These are phyloP conservation scores for Heliothis peltigera DNA, from an alignment of 2,888 invertebrate genomes.

Conservation along the genomic window DNA sequence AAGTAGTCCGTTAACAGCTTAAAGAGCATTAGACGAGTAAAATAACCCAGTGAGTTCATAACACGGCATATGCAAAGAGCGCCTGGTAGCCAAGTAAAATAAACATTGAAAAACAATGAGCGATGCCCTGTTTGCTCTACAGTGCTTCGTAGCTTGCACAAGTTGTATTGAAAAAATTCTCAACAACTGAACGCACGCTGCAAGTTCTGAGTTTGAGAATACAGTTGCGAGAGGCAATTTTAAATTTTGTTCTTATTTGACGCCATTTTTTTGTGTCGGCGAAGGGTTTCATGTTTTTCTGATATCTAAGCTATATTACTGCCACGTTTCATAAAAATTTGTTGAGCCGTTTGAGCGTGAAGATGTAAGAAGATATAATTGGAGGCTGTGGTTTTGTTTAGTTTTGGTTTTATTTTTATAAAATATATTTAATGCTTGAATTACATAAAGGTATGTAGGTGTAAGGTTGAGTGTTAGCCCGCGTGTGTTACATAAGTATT, in stretches of 20 bases:
- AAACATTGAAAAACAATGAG: constrained; percentile 47
- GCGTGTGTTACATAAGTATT: too few species aligned
- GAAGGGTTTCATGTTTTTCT: background rate
- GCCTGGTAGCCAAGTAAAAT: constrained; percentile 38
- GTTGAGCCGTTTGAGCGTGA: too few species aligned
- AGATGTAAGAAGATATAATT: too few species aligned
- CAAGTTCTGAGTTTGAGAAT: constrained; percentile 37
- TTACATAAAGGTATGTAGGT: too few species aligned
- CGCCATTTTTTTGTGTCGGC: background rate
- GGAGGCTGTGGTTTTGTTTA: too few species aligned
- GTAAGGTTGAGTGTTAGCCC: too few species aligned
- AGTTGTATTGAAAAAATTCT: constrained; percentile 57
- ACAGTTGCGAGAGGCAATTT: constrained; percentile 32
- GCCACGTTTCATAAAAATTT: too few species aligned
- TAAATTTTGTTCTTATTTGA: constrained; percentile 30
- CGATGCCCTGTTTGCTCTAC: constrained; percentile 30
- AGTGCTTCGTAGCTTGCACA: constrained; percentile 21
- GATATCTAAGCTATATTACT: too few species aligned
- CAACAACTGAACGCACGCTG: constrained; percentile 16
- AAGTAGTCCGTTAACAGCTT: constrained; percentile 54
- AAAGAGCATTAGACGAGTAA: constrained; percentile 33
- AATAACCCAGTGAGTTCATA: constrained; percentile 45
- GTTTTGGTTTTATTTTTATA: too few species aligned
- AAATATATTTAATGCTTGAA: too few species aligned
- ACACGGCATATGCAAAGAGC: constrained; percentile 28